Percentiles rank a stretch among this genome's conserved stretches.
These are phyloP conservation scores for Tympanuchus pallidicinctus DNA, from an alignment of 2,113 vertebrate genomes.

Conservation along the genomic window DNA sequence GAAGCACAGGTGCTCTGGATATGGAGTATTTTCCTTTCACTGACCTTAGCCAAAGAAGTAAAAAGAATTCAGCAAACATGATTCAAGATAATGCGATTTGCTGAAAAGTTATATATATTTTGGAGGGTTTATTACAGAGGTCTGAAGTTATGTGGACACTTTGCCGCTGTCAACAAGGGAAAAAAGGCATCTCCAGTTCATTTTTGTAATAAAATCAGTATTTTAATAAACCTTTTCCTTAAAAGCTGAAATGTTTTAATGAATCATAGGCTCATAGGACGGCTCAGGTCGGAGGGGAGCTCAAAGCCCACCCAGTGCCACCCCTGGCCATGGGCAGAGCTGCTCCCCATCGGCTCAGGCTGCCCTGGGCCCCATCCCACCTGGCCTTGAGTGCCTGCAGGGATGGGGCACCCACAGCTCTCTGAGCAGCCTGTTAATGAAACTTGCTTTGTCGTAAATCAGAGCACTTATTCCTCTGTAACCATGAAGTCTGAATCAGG, in stretches of 20 bases:
- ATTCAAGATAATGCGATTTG: constrained; percentile 32
- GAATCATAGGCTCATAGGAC: too few relatives aligned
- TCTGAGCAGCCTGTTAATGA: background rate
- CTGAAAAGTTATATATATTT: background rate
- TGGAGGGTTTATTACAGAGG: background rate
- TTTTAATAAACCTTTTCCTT: background rate
- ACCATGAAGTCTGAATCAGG: background rate
- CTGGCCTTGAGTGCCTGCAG: too few relatives aligned
- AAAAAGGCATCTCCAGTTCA: background rate
- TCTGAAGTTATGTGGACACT: background rate
- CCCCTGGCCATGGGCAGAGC: too few relatives aligned
- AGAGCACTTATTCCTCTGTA: background rate
- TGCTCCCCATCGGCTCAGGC: too few relatives aligned
- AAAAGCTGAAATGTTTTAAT: background rate
- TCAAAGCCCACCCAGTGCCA: too few relatives aligned
- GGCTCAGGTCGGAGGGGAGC: too few relatives aligned
- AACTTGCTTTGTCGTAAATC: background rate
- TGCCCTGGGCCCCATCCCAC: too few relatives aligned
- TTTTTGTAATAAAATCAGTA: background rate
- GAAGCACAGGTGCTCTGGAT: background rate
- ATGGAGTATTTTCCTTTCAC: background rate
- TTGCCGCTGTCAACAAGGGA: background rate
- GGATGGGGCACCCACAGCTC: too few relatives aligned
- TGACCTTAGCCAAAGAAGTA: constrained; percentile 13
- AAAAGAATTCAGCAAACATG: background rate